phyloP scores from a whole-genome alignment of 2,113 vertebrate genomes.

The Nematolebias whitei region DNA sequence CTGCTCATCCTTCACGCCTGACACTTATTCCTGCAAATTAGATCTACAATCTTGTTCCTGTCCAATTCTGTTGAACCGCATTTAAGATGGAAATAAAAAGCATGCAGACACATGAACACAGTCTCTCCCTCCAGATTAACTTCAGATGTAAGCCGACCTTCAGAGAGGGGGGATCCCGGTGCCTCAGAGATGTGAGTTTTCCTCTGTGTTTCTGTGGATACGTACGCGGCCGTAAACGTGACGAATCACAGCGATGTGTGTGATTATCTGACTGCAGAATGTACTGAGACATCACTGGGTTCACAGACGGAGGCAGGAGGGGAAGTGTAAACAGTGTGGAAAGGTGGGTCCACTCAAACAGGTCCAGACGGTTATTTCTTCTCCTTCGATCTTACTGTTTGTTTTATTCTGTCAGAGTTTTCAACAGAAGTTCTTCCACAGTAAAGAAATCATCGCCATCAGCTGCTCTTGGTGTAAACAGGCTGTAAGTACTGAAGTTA shows the following conservation, averaged over 20 bases:
- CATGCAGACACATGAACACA: not conserved
- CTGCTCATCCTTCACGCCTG: not conserved
- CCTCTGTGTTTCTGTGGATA: not conserved
- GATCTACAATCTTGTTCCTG: not conserved
- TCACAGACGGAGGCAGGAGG: conserved; percentile 93
- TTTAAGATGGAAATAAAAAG: not conserved
- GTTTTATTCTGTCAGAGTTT: conserved; percentile 85
- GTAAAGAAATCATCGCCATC: conserved; percentile 98
- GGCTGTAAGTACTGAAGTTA: conserved; percentile 84
- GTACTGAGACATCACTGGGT: conserved; percentile 97
- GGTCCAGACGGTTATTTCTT: conserved; percentile 3
- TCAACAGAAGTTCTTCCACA: conserved; percentile 99
- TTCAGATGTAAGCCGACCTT: conserved; percentile 98
- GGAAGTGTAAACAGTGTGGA: conserved; percentile 96
- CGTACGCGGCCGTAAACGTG: not conserved
- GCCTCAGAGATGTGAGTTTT: conserved; percentile 90
- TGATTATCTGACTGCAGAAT: conserved; percentile 79
- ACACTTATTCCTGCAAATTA: conserved; percentile 9
- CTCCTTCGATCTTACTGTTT: not conserved
- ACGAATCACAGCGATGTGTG: not conserved
- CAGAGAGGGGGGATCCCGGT: conserved; percentile 91
- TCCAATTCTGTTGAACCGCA: not conserved
- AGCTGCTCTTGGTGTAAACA: conserved; percentile 99
- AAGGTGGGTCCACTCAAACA: conserved; percentile 82
- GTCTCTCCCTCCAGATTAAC: conserved; percentile 87